Conservation (phyloP, 2,888 invertebrate species). For the Pogonocherus hispidulus region DNA sequence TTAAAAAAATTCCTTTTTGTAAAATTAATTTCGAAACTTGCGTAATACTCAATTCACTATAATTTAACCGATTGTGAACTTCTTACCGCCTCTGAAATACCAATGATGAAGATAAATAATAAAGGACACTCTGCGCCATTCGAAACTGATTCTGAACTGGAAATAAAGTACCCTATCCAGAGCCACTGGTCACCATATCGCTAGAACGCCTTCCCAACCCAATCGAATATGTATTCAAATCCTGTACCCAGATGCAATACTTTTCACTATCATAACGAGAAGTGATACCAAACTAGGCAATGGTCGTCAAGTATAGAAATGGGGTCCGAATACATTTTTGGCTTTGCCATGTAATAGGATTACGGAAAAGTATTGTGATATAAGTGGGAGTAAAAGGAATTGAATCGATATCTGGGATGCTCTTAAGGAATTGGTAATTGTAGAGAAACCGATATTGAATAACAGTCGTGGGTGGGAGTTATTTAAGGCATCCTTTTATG, state of each 20-base stretch:
- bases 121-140: too few species aligned
- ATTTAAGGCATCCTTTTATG: slow-evolving; percentile 1
- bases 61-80: too few species aligned
- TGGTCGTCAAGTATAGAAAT: slow-evolving; percentile 14
- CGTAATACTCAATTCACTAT: too few species aligned
- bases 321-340: slow-evolving; percentile 13
- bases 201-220: neutral
- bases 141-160: too few species aligned
- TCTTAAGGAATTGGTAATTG: slow-evolving; percentile 20
- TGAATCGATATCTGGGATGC: slow-evolving; percentile 13
- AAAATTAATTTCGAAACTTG: too few species aligned
- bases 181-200: neutral
- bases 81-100: too few species aligned
- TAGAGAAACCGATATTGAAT: slow-evolving; percentile 9
- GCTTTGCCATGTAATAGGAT: slow-evolving; percentile 21
- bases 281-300: slow-evolving; percentile 4
- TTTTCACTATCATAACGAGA: slow-evolving; percentile 5
- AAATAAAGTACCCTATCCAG: too few species aligned
- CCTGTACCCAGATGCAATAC: neutral
- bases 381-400: slow-evolving; percentile 16
- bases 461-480: slow-evolving; percentile 12
- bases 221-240: slow-evolving; percentile 7
- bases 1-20: too few species aligned
- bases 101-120: too few species aligned
- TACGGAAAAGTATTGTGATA: slow-evolving; percentile 13